phyloP scores from a whole-genome alignment of 1,140 invertebrate genomes.

The Zaprionus camerounensis region DNA sequence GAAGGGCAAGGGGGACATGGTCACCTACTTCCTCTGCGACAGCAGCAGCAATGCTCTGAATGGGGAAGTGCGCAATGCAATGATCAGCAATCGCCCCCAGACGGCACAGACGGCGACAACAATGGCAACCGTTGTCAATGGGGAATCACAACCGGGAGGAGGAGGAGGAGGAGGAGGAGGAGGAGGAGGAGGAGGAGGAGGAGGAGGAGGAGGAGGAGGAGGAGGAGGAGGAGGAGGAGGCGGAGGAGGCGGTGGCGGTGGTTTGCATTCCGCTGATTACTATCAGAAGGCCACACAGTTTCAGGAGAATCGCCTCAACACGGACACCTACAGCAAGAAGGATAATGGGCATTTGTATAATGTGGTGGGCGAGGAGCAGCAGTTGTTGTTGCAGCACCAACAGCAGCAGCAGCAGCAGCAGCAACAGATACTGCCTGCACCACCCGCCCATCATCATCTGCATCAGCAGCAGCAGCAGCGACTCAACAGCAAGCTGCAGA shows the following conservation, averaged over 20 bases:
- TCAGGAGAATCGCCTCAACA: constrained; percentile 76
- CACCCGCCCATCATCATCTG: constrained; percentile 61
- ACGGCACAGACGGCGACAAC: constrained; percentile 3
- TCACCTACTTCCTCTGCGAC: constrained; percentile 94
- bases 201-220: background rate
- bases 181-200: no score
- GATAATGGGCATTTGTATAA: constrained; percentile 66
- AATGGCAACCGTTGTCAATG: constrained; percentile 12
- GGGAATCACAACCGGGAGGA: constrained; percentile 46
- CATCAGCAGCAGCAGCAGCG: constrained; percentile 79
- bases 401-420: constrained; percentile 66
- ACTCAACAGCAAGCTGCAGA: constrained; percentile 75
- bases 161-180: background rate
- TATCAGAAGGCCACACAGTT: constrained; percentile 81
- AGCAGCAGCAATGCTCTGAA: constrained; percentile 75
- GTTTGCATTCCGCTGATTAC: constrained; percentile 70
- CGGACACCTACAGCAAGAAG: constrained; percentile 79
- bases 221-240: background rate
- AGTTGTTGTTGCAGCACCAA: constrained; percentile 66
- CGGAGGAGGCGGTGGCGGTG: constrained; percentile 1
- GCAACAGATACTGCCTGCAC: constrained; percentile 45
- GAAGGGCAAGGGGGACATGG: constrained; percentile 97
- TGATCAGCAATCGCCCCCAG: constrained; percentile 62
- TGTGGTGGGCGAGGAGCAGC: constrained; percentile 63
- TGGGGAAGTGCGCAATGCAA: constrained; percentile 79